Percentiles rank a stretch among this genome's conserved stretches.
phyloP scores from a whole-genome alignment of 2,888 invertebrate genomes.

The Anarsia innoxiella region DNA sequence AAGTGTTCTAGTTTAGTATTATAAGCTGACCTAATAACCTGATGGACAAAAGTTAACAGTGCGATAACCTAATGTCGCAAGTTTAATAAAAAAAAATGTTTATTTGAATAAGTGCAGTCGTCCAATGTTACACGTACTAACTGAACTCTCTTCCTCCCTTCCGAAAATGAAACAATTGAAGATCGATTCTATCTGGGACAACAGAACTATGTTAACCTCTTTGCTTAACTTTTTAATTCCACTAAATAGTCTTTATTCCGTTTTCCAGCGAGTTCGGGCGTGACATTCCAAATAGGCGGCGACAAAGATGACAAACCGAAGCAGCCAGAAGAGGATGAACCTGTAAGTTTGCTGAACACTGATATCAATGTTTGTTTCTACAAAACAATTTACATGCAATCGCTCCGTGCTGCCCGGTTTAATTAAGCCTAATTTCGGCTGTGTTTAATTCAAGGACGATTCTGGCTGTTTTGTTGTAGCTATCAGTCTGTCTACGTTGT shows the following conservation, averaged over 20 bases:
- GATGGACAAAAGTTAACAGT: too few relatives aligned
- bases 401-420: slow-evolving; percentile 1
- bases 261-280: slow-evolving; percentile 70
- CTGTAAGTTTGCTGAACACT: slow-evolving; percentile 45
- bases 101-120: too few relatives aligned
- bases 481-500: too few relatives aligned
- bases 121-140: too few relatives aligned
- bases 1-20: too few relatives aligned
- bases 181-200: too few relatives aligned
- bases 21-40: too few relatives aligned
- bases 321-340: slow-evolving; percentile 72
- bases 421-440: slow-evolving; percentile 13
- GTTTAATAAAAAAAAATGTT: too few relatives aligned
- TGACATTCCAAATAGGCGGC: slow-evolving; percentile 82
- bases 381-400: slow-evolving; percentile 1
- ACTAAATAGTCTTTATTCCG: neutral
- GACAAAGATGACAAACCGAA: slow-evolving; percentile 75
- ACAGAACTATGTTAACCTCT: too few relatives aligned
- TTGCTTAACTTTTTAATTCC: neutral
- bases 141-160: too few relatives aligned
- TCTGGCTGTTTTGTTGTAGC: neutral
- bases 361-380: slow-evolving; percentile 9
- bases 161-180: too few relatives aligned
- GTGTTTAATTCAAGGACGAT: slow-evolving; percentile 1
- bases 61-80: too few relatives aligned